Evolutionary conservation across 2,888 invertebrate species (phyloP).

Genomic region (Chalcis sispes): DNA sequence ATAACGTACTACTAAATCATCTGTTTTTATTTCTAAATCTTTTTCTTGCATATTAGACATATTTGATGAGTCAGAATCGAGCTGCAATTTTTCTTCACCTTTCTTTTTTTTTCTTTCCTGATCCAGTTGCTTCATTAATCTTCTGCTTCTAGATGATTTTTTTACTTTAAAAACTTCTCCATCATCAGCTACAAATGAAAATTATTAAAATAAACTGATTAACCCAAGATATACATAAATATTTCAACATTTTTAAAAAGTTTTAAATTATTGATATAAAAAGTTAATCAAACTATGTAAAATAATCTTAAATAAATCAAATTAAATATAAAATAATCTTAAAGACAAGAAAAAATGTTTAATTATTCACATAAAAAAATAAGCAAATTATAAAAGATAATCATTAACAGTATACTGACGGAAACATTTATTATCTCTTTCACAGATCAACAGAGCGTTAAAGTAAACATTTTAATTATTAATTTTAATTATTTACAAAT

Average conservation of each 20-base stretch:
- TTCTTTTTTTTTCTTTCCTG: slow-evolving; percentile 84
- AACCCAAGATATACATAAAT: too few relatives aligned
- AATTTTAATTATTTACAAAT: too few relatives aligned
- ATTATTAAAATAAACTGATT: too few relatives aligned
- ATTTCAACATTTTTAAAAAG: too few relatives aligned
- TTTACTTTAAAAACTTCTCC: slow-evolving; percentile 96
- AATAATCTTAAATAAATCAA: too few relatives aligned
- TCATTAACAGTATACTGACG: too few relatives aligned
- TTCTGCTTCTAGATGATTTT: slow-evolving; percentile 95
- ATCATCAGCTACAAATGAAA: slow-evolving; percentile 81
- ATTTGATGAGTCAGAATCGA: slow-evolving; percentile 73
- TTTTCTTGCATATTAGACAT: slow-evolving; percentile 77
- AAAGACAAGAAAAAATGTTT: too few relatives aligned
- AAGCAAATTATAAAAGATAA: not conserved
- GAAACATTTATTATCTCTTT: too few relatives aligned
- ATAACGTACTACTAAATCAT: slow-evolving; percentile 82
- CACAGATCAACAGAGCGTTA: too few relatives aligned
- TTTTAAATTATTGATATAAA: not conserved
- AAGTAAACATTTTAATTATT: too few relatives aligned
- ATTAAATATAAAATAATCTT: too few relatives aligned
- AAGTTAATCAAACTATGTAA: not conserved
- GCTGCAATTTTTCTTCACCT: slow-evolving; percentile 76
- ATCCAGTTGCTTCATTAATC: slow-evolving; percentile 89
- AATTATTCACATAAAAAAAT: too few relatives aligned
- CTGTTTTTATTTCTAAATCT: slow-evolving; percentile 83